phyloP scores from a whole-genome alignment of 2,113 vertebrate species.

The Meles meles region DNA sequence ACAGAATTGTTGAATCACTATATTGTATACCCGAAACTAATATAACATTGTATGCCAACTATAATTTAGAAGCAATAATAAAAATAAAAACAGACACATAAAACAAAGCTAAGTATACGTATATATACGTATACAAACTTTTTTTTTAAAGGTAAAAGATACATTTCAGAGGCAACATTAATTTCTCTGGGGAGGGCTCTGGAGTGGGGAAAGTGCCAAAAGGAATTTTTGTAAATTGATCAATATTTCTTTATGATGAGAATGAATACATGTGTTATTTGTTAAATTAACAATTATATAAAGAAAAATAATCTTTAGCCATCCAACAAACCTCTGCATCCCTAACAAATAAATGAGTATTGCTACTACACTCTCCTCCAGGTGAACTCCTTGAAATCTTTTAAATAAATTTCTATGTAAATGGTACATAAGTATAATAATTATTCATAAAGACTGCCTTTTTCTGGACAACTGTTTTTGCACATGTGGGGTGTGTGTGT shows the following conservation, averaged over 20 bases:
- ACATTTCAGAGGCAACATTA: not conserved
- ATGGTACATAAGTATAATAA: not conserved
- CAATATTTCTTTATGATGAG: not conserved
- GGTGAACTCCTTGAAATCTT: not conserved
- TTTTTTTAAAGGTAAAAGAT: not conserved
- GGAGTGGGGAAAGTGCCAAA: not conserved
- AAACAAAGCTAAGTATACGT: not conserved
- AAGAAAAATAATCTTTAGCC: slow-evolving; percentile 8
- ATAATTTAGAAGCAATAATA: not conserved
- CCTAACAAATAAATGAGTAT: not conserved
- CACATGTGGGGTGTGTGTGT: not conserved
- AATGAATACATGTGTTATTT: not conserved
- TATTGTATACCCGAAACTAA: not conserved
- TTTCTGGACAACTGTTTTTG: not conserved
- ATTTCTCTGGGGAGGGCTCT: not conserved
- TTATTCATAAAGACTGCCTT: not conserved
- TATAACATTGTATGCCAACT: not conserved
- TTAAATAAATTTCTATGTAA: not conserved
- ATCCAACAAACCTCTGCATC: not conserved
- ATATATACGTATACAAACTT: not conserved
- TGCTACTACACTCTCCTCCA: not conserved
- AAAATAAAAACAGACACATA: not conserved
- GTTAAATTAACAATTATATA: not conserved
- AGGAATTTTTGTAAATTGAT: not conserved
- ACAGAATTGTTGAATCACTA: not conserved